Evolutionary conservation across 37 sponge, comb jelly and placozoan species (phyloP).

Genomic region (Spongilla lacustris): DNA sequence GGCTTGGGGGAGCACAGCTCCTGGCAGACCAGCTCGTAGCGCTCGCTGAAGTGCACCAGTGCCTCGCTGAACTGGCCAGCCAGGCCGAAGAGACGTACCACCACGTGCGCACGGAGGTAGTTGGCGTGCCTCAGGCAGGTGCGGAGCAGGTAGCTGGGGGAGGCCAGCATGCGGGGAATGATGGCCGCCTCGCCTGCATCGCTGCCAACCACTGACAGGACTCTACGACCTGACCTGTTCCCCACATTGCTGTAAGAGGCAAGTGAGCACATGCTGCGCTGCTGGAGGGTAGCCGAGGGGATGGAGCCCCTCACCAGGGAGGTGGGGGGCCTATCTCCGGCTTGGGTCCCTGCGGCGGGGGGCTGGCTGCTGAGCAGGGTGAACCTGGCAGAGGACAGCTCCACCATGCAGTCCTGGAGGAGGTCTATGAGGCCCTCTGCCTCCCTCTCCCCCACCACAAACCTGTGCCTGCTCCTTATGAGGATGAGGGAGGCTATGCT

Average conservation of each 20-base stretch:
- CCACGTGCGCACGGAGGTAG: slow-evolving; percentile 78
- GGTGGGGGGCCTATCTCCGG: no score
- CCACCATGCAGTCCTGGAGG: slow-evolving; percentile 68
- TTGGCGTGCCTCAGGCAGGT: slow-evolving; percentile 79
- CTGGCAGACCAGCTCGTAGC: slow-evolving; percentile 43
- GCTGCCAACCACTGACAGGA: not conserved
- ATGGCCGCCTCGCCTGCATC: slow-evolving; percentile 23
- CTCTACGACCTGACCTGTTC: not conserved
- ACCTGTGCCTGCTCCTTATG: slow-evolving; percentile 51
- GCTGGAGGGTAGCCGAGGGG: slow-evolving; percentile 44
- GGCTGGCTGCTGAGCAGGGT: slow-evolving; percentile 29
- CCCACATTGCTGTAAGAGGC: slow-evolving; percentile 9
- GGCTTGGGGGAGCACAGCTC: slow-evolving; percentile 39
- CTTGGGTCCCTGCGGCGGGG: not conserved
- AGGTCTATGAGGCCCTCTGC: slow-evolving; percentile 56
- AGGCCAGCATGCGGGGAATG: slow-evolving; percentile 82
- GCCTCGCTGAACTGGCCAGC: slow-evolving; percentile 68
- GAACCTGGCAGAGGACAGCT: slow-evolving; percentile 52
- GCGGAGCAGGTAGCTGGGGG: slow-evolving; percentile 78
- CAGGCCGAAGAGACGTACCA: slow-evolving; percentile 78
- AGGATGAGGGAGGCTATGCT: slow-evolving; percentile 2
- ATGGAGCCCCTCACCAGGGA: slow-evolving; percentile 66
- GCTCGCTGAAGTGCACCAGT: slow-evolving; percentile 78
- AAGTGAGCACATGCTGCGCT: slow-evolving; percentile 47
- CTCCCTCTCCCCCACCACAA: slow-evolving; percentile 46